phyloP scores from a whole-genome alignment of 2,113 vertebrate genomes.

The Tauraco erythrolophus region DNA sequence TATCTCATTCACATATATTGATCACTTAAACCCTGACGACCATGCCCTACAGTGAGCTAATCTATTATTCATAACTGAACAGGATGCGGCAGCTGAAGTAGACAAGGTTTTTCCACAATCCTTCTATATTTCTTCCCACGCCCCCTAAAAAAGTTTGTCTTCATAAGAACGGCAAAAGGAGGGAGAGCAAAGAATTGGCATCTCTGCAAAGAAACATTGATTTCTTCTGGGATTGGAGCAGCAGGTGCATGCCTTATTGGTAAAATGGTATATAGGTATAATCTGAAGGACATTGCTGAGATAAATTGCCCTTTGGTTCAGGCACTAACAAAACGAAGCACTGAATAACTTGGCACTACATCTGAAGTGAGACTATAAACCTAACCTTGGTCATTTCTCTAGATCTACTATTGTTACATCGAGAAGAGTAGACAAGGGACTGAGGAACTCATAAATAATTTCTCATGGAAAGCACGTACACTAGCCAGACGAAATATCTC shows the following conservation, averaged over 20 bases:
- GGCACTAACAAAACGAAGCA: slow-evolving; percentile 58
- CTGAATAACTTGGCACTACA: slow-evolving; percentile 48
- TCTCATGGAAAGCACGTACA: slow-evolving; percentile 65
- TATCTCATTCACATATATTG: not conserved
- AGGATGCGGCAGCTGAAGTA: not conserved
- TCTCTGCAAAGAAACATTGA: slow-evolving; percentile 45
- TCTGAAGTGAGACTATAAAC: slow-evolving; percentile 68
- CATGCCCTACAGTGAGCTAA: not conserved
- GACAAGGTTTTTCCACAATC: not conserved
- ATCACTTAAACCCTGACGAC: not conserved
- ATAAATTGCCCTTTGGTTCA: slow-evolving; percentile 67
- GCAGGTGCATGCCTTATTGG: slow-evolving; percentile 8
- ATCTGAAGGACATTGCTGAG: slow-evolving; percentile 45
- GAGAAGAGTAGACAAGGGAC: slow-evolving; percentile 43
- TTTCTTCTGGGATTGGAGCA: slow-evolving; percentile 44
- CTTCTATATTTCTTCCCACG: not conserved
- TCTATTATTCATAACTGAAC: not conserved
- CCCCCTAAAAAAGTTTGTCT: not conserved
- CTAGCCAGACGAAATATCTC: slow-evolving; percentile 59
- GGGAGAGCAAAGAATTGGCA: not conserved
- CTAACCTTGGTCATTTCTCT: slow-evolving; percentile 64
- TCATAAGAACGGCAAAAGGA: not conserved
- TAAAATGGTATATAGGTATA: slow-evolving; percentile 48
- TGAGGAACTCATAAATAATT: slow-evolving; percentile 61
- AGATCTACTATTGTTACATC: slow-evolving; percentile 62